These are phyloP conservation scores for Solea senegalensis DNA, from an alignment of 2,113 vertebrate genomes.

Conservation along the genomic window DNA sequence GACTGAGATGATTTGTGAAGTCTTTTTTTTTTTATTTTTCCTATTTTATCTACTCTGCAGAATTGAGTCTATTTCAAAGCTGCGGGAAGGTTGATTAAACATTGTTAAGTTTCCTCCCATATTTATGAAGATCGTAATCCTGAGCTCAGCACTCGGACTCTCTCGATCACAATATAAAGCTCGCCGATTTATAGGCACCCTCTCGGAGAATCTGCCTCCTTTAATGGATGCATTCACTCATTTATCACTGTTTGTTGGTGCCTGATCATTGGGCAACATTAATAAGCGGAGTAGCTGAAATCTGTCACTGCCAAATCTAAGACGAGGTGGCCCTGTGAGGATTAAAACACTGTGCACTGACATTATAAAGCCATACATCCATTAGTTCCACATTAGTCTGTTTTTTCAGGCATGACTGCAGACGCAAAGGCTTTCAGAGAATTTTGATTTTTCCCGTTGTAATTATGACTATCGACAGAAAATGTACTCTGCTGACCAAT, in stretches of 20 bases:
- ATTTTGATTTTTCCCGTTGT: background rate
- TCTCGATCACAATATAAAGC: conserved; percentile 20
- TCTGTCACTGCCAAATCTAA: background rate
- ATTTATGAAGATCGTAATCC: conserved; percentile 53
- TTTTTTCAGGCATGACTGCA: background rate
- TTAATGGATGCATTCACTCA: conserved; percentile 5
- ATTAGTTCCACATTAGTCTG: background rate
- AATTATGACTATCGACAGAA: background rate
- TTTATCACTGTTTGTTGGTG: conserved; percentile 25
- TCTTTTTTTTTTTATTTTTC: conserved; percentile 3
- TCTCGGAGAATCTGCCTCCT: conserved; percentile 19
- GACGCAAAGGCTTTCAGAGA: background rate
- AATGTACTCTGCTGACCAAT: background rate
- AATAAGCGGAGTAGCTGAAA: conserved; percentile 1
- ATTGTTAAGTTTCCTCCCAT: conserved; percentile 56
- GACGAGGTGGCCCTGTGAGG: background rate
- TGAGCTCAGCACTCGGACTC: conserved; percentile 22
- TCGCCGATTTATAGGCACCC: conserved; percentile 25
- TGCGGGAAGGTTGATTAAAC: conserved; percentile 55
- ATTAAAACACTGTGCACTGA: background rate
- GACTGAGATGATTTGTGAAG: background rate
- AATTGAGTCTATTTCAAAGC: conserved; percentile 30
- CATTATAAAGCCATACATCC: background rate
- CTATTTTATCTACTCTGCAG: conserved; percentile 31
- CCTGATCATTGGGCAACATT: background rate